These are phyloP conservation scores for Leptobrachium leishanense DNA, from an alignment of 2,113 vertebrate genomes.

Conservation along the genomic window DNA sequence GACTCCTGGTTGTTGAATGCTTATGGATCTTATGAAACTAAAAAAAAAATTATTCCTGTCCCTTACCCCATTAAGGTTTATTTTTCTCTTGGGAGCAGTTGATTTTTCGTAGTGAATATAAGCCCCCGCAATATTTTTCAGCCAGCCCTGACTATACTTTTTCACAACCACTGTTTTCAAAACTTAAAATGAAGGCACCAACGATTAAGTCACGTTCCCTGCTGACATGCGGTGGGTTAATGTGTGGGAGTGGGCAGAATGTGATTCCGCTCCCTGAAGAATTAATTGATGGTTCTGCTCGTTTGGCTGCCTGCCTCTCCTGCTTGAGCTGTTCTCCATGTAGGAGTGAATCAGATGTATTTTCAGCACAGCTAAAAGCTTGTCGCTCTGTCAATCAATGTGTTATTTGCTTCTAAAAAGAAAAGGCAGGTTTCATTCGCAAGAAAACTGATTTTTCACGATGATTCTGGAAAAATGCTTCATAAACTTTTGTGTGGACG, in stretches of 20 bases:
- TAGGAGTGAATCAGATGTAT: conserved; percentile 22
- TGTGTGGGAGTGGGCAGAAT: conserved; percentile 36
- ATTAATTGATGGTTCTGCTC: conserved; percentile 41
- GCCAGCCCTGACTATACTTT: too few species aligned
- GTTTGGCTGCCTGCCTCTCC: conserved; percentile 42
- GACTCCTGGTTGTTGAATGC: too few species aligned
- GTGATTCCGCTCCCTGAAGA: conserved; percentile 23
- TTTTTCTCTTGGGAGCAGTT: too few species aligned
- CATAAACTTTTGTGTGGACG: too few species aligned
- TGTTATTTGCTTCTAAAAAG: conserved; percentile 21
- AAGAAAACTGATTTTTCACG: too few species aligned
- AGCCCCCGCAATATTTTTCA: too few species aligned
- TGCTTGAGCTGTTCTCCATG: conserved; percentile 26
- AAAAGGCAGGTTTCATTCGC: neutral
- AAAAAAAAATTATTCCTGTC: too few species aligned
- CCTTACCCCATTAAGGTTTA: too few species aligned
- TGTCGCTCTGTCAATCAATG: conserved; percentile 41
- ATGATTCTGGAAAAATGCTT: too few species aligned
- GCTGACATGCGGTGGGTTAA: conserved; percentile 12
- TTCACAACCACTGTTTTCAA: too few species aligned
- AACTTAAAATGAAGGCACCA: neutral
- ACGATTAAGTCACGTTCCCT: conserved; percentile 6
- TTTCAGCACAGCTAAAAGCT: conserved; percentile 41
- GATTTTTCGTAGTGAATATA: too few species aligned
- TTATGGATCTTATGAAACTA: too few species aligned